These are phyloP conservation scores for Capricornis sumatraensis DNA, from an alignment of 2,113 vertebrate species.

Conservation along the genomic window DNA sequence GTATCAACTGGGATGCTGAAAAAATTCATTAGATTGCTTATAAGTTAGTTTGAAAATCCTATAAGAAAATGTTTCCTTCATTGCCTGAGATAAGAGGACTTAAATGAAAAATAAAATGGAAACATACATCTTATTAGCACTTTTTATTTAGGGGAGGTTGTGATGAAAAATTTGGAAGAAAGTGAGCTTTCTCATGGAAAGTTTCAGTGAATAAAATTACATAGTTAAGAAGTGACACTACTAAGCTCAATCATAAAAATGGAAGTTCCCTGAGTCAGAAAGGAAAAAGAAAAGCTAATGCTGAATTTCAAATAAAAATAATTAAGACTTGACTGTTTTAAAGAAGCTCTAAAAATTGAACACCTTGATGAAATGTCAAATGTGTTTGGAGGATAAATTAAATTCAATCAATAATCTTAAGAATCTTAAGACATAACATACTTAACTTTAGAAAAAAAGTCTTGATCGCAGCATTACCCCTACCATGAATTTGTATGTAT, in stretches of 20 bases:
- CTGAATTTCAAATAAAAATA: slow-evolving; percentile 18
- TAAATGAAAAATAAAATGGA: background rate
- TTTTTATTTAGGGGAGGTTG: background rate
- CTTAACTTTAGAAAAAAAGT: background rate
- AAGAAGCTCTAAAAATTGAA: background rate
- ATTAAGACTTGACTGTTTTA: background rate
- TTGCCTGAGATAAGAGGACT: background rate
- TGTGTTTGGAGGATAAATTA: background rate
- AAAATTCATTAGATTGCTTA: background rate
- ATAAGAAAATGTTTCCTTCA: background rate
- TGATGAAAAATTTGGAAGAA: background rate
- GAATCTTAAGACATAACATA: background rate
- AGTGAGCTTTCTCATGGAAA: background rate
- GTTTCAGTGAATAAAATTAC: background rate
- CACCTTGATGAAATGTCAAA: background rate
- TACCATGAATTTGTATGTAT: background rate
- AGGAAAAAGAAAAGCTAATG: background rate
- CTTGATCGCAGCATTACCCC: background rate
- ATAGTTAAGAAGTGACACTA: background rate
- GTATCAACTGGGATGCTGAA: background rate
- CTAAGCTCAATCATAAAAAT: background rate
- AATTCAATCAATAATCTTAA: background rate
- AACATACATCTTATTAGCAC: background rate
- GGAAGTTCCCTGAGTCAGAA: background rate
- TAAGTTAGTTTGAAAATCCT: background rate